Evolutionary conservation across 2,113 vertebrate species (phyloP).

Genomic region (Ammodytes dubius): DNA sequence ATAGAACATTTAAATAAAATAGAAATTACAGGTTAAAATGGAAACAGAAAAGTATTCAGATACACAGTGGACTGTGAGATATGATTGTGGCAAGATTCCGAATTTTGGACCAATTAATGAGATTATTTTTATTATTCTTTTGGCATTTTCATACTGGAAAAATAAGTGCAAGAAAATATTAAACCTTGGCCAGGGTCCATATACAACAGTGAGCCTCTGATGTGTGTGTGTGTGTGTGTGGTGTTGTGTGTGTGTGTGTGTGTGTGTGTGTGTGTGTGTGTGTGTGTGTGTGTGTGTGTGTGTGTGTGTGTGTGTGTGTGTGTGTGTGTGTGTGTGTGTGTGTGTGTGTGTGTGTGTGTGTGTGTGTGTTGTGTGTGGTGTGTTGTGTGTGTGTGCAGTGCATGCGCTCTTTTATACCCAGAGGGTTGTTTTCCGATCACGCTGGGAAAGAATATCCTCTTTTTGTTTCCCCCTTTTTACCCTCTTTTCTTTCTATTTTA

Average conservation of each 20-base stretch:
- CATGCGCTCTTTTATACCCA: conserved; percentile 40
- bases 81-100: background rate
- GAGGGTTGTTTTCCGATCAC: conserved; percentile 57
- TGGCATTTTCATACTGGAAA: background rate
- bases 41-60: background rate
- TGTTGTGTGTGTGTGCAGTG: conserved; percentile 12
- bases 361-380: conserved; percentile 2
- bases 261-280: conserved; percentile 6
- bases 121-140: background rate
- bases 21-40: too few species aligned
- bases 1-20: too few species aligned
- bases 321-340: conserved; percentile 5
- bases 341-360: conserved; percentile 16
- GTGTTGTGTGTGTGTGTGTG: conserved; percentile 15
- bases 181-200: conserved; percentile 6
- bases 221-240: conserved; percentile 28
- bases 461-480: background rate
- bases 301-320: conserved; percentile 1
- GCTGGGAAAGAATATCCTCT: conserved; percentile 26
- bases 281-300: conserved; percentile 21
- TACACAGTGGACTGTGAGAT: too few species aligned
- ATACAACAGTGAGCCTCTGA: background rate
- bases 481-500: conserved; percentile 56
- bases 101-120: background rate
- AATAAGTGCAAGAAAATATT: background rate